These are phyloP conservation scores for Cabera pusaria DNA, from an alignment of 2,888 invertebrate species.

Conservation along the genomic window DNA sequence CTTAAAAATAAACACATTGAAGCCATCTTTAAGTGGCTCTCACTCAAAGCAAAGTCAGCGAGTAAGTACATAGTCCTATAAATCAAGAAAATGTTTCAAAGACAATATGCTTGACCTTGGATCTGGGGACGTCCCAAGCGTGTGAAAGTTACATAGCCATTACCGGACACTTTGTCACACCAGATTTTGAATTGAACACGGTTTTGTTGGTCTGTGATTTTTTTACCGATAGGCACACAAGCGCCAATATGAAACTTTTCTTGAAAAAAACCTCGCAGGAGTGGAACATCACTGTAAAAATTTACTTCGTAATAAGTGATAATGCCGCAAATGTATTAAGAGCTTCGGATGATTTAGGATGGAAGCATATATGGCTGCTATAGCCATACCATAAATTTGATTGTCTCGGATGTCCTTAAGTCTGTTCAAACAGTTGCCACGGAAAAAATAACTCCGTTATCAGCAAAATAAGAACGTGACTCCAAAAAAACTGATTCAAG, in stretches of 20 bases:
- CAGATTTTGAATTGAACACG: slow-evolving; percentile 27
- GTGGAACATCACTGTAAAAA: slow-evolving; percentile 28
- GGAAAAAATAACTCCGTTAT: slow-evolving; percentile 29
- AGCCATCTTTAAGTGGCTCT: too few relatives aligned
- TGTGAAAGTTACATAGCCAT: slow-evolving; percentile 27
- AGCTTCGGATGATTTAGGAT: slow-evolving; percentile 25
- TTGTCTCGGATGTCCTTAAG: slow-evolving; percentile 26
- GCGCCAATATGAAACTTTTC: slow-evolving; percentile 30
- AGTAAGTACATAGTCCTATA: not conserved
- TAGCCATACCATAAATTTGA: slow-evolving; percentile 30
- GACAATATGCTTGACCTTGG: slow-evolving; percentile 32
- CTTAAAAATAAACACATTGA: slow-evolving; percentile 11
- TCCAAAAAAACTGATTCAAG: slow-evolving; percentile 21
- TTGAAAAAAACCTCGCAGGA: slow-evolving; percentile 19
- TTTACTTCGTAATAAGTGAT: slow-evolving; percentile 37
- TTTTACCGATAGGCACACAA: slow-evolving; percentile 31
- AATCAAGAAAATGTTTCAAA: not conserved
- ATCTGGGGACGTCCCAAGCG: slow-evolving; percentile 37
- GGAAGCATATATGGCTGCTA: slow-evolving; percentile 39
- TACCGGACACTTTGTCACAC: slow-evolving; percentile 37
- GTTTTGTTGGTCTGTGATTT: slow-evolving; percentile 14
- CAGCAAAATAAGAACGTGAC: slow-evolving; percentile 28
- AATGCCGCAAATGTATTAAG: slow-evolving; percentile 39
- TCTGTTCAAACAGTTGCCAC: slow-evolving; percentile 15
- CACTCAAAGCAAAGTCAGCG: slow-evolving; percentile 2